Percentiles rank a stretch among this genome's conserved stretches.
Conservation (phyloP, 2,797 vertebrate genomes). For the Brachymystax lenok region DNA sequence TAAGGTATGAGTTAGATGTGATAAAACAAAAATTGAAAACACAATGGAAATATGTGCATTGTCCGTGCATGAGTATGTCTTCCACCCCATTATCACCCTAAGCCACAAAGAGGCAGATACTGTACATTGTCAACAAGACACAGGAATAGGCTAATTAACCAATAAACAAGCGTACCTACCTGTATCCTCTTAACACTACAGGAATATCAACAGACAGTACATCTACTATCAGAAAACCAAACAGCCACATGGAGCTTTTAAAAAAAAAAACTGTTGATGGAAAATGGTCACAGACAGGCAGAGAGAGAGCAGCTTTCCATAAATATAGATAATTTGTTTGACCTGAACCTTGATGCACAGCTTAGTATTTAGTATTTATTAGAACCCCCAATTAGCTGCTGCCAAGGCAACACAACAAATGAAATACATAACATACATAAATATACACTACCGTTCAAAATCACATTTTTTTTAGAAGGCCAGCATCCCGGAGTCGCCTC, state of each 20-base stretch:
- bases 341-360: not conserved
- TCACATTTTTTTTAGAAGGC: no score
- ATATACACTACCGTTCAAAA: no score
- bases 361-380: no score
- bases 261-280: not conserved
- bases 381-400: no score
- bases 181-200: no score
- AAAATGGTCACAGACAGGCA: not conserved
- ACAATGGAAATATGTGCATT: constrained; percentile 10
- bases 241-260: not conserved
- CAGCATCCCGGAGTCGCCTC: no score
- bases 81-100: not conserved
- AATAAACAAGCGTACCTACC: no score
- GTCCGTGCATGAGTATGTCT: not conserved
- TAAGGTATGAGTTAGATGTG: not conserved
- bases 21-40: not conserved
- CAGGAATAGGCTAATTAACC: no score
- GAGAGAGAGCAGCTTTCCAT: not conserved
- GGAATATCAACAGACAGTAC: not conserved
- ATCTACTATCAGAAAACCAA: not conserved
- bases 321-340: not conserved
- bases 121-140: not conserved
- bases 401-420: no score
- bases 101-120: not conserved
- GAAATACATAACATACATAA: no score